Evolutionary conservation across 1,140 invertebrate genomes (phyloP).

Genomic region (Antheraea mylitta): DNA sequence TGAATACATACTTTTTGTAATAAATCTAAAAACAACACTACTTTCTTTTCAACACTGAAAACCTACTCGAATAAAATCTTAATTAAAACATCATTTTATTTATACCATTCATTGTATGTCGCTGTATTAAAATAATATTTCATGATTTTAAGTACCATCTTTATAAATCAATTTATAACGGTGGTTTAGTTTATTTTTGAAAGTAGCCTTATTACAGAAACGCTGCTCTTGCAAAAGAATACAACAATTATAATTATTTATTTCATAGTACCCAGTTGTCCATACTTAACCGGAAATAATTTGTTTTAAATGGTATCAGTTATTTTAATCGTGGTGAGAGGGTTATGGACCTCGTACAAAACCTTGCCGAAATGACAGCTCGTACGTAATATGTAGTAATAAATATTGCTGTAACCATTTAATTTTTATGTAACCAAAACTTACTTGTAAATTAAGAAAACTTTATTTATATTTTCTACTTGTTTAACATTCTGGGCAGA

Average conservation of each 20-base stretch:
- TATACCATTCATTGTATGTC: background rate
- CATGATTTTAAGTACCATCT: background rate
- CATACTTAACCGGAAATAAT: slow-evolving; percentile 62
- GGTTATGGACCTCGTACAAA: slow-evolving; percentile 48
- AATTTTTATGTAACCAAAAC: background rate
- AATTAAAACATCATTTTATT: background rate
- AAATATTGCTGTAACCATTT: background rate
- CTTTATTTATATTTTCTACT: too few relatives aligned
- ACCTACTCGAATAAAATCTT: background rate
- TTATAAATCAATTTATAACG: background rate
- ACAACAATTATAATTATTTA: slow-evolving; percentile 29
- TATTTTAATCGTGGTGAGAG: slow-evolving; percentile 40
- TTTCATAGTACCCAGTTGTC: slow-evolving; percentile 34
- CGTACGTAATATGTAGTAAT: slow-evolving; percentile 15
- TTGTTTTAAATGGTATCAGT: slow-evolving; percentile 60
- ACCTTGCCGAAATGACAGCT: slow-evolving; percentile 16
- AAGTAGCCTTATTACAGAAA: background rate
- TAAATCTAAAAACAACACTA: background rate
- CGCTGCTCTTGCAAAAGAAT: background rate
- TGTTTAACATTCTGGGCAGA: too few relatives aligned
- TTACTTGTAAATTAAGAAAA: too few relatives aligned
- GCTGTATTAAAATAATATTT: background rate
- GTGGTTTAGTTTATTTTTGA: background rate
- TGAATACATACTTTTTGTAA: background rate
- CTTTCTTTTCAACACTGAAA: background rate